phyloP scores from a whole-genome alignment of 2,888 invertebrate species.

The Leptopterna dolabrata region DNA sequence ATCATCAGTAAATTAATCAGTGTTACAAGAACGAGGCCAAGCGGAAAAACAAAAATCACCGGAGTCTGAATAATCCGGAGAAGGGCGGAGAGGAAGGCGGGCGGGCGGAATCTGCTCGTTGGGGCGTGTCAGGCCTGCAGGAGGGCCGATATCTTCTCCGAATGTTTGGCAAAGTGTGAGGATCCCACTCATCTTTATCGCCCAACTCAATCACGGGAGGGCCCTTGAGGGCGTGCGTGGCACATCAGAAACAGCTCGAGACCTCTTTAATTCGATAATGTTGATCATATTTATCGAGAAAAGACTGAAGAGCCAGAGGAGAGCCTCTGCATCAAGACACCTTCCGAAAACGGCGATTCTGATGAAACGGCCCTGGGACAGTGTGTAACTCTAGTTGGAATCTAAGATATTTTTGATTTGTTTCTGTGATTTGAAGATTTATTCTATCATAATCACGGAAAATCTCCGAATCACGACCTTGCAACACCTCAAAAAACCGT shows the following conservation, averaged over 20 bases:
- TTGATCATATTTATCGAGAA: neutral
- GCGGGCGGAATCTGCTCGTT: neutral
- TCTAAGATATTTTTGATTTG: too few relatives aligned
- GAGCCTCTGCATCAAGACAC: too few relatives aligned
- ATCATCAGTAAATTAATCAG: too few relatives aligned
- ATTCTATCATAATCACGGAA: too few relatives aligned
- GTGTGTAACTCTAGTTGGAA: too few relatives aligned
- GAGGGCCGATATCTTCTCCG: neutral
- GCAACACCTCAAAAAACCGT: too few relatives aligned
- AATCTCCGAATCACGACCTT: too few relatives aligned
- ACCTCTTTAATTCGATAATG: neutral
- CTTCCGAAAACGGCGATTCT: too few relatives aligned
- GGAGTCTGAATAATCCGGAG: neutral
- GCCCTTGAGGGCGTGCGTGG: neutral
- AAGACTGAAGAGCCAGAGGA: neutral
- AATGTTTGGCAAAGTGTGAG: conserved; percentile 37
- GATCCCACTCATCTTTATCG: conserved; percentile 16
- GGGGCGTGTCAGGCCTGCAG: neutral
- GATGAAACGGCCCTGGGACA: too few relatives aligned
- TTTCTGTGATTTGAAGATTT: too few relatives aligned
- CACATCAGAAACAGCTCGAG: neutral
- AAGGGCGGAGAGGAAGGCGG: neutral
- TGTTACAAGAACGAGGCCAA: too few relatives aligned
- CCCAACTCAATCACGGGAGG: neutral
- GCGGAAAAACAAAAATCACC: neutral